A percentile compares a stretch with the other conserved stretches of the same genome.
phyloP scores from a whole-genome alignment of 30 jellyfish, hydroid and myxozoan species.

The Hydra vulgaris region DNA sequence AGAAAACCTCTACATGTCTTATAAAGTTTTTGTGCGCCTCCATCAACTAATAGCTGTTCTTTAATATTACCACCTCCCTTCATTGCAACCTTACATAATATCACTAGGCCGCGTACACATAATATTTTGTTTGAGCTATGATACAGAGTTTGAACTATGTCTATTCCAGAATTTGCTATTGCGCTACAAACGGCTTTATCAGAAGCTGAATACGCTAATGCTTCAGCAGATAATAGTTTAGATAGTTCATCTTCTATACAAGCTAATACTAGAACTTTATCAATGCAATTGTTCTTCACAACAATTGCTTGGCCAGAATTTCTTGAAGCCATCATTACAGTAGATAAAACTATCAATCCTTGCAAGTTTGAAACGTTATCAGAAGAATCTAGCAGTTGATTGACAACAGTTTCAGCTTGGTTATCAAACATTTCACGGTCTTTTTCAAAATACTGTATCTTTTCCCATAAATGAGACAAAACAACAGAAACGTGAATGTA shows the following conservation, averaged over 20 bases:
- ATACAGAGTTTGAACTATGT: slow-evolving; percentile 40
- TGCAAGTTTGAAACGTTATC: slow-evolving; percentile 40
- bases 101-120: slow-evolving; percentile 68
- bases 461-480: slow-evolving; percentile 35
- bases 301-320: slow-evolving; percentile 60
- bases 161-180: slow-evolving; percentile 51
- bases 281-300: slow-evolving; percentile 33
- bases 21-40: slow-evolving; percentile 58
- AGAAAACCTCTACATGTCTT: slow-evolving; percentile 41
- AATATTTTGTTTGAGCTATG: slow-evolving; percentile 34
- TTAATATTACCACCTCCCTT: slow-evolving; percentile 61
- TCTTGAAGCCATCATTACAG: slow-evolving; percentile 42
- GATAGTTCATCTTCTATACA: slow-evolving; percentile 39
- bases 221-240: slow-evolving; percentile 62
- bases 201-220: slow-evolving; percentile 74
- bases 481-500: slow-evolving; percentile 72
- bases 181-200: slow-evolving; percentile 49
- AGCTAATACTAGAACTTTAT: slow-evolving; percentile 39
- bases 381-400: slow-evolving; percentile 32
- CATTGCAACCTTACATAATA: slow-evolving; percentile 71
- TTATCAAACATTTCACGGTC: slow-evolving; percentile 35
- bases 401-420: slow-evolving; percentile 38
- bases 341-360: slow-evolving; percentile 55
- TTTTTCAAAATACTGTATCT: slow-evolving; percentile 30
- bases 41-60: slow-evolving; percentile 57